Percentiles rank a stretch among this genome's conserved stretches.
Conservation (phyloP, 1,140 invertebrate genomes). For the Leptonema lineaticorne region DNA sequence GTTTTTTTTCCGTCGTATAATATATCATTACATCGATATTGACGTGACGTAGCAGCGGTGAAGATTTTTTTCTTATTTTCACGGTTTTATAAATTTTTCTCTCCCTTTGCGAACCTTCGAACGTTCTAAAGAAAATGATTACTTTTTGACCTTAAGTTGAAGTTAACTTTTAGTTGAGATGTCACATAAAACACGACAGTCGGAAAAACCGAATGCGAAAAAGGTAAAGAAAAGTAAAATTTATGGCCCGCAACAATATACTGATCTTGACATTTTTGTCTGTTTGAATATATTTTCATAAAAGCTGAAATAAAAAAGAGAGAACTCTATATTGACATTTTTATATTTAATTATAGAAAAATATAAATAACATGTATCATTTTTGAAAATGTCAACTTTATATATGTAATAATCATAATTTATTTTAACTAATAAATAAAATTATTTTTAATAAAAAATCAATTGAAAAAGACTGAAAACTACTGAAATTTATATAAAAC, state of each 20-base stretch:
- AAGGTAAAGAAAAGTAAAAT: conserved; percentile 7
- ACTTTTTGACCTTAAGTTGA: neutral
- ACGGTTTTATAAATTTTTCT: no score
- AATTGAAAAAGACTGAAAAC: neutral
- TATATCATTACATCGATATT: no score
- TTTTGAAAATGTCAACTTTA: neutral
- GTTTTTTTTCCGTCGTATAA: no score
- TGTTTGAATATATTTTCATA: neutral
- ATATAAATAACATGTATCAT: no score
- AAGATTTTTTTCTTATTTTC: no score
- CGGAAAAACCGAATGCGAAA: neutral
- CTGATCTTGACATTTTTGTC: conserved; percentile 16
- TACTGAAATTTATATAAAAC: neutral
- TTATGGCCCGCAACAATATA: conserved; percentile 21
- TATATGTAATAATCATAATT: no score
- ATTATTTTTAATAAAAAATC: neutral
- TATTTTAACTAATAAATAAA: no score
- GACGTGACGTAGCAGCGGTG: no score
- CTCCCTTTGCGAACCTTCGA: no score
- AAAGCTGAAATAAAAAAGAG: neutral
- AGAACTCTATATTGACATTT: neutral
- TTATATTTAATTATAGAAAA: no score
- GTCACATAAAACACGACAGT: conserved; percentile 20
- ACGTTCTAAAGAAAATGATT: conserved; percentile 1
- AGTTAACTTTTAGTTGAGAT: conserved; percentile 10